Base-by-base conservation (phyloP, 2,888 invertebrate species). In the Melanostoma mellinum region DNA sequence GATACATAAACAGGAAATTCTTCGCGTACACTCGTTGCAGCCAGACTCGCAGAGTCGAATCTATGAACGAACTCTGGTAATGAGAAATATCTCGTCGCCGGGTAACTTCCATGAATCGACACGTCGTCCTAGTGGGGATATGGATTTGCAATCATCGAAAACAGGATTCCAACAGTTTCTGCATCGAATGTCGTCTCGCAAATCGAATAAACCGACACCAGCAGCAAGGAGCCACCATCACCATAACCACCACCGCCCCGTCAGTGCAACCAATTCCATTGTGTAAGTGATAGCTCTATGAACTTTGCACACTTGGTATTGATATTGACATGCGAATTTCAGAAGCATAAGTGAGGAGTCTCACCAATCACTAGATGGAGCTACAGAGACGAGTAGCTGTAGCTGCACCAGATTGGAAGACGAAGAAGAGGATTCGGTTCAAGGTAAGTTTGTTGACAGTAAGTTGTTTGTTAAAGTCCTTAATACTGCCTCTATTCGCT, bases 11-110 rank as follows among this genome's bases (percentile, higher is more conserved):
- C 69, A 72, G 30, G 74, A 77, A 67, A 82, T 87, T 38, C 76
- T 87, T 9, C 88, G 91, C 4, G 88, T 88, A 0, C 90, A 89
- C 56, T 91, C 91, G 1, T 89, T 91, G 88, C 91, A 91, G 76
- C 88, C 90, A 85, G 86, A 82, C 48, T 85, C 77, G 48, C 76
- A 63, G 9, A 67, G 68, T 36, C 56, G 46, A 10, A 61, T 69
- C 74, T 52, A 38, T 20, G 88, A 87, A 72, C 91, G 92, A 77
- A 89, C 90, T 48, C 90, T 91, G 0, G 91, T 93, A 48, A 88
- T 91, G 10, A 90, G 93, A 35, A 93, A 93, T 87, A 91, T 88
- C 35, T 93, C 93, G 8, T 93, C 93, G 1, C 48, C 42, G 35
- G 6, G 35, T n/a, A 35, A 10, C 38, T 30, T 6, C 40, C 35